Evolutionary conservation across 2,888 invertebrate genomes (phyloP), one percentile per base, ranked within the genome.

Genomic region (Thera britannica): DNA sequence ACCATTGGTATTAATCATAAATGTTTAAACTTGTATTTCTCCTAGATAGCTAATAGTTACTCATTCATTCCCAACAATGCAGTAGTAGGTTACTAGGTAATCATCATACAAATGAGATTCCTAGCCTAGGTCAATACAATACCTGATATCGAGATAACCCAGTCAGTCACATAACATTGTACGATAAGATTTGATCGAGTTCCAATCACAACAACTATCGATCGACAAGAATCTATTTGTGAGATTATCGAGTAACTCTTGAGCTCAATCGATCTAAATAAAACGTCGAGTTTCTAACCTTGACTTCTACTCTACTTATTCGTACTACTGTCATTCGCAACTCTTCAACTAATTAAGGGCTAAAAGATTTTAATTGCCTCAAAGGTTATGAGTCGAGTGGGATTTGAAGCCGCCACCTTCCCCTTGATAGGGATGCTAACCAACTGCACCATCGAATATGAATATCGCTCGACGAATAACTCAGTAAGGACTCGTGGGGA

Each of bases 141-240:
- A 23, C 23, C 23, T 23, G 23, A 23, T 34, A 38, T 52, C 9
- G n/a, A 61, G 3, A 49, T 55, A 4, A 56, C 12, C 12, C 3
- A 58, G 23, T 35, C 49, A 38, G 41, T 51, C 9, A 51, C 34
- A 58, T 35, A 23, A 11, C 49, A 55, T 51, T 34, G 49, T 49
- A 12, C 23, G 41, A 44, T 58, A 66, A 23, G 23, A 23, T 57
- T 66, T 66, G 61, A 61, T 52, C 49, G 61, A 58, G 61, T 58
- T 66, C 66, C 57, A 66, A 66, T 52, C 57, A 62, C 57, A 65
- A 59, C 52, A 57, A 52, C n/a, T 11, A 46, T 52, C 35, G 56
- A 56, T 49, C 36, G 59, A 65, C 56, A 65, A 57, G 60, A 65
- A 51, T 65, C 56, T 61, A 66, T 66, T 60, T 61, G 51, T 57